Conservation (phyloP, 2,797 vertebrate species). For the Microctenopoma stevenorrisi region DNA sequence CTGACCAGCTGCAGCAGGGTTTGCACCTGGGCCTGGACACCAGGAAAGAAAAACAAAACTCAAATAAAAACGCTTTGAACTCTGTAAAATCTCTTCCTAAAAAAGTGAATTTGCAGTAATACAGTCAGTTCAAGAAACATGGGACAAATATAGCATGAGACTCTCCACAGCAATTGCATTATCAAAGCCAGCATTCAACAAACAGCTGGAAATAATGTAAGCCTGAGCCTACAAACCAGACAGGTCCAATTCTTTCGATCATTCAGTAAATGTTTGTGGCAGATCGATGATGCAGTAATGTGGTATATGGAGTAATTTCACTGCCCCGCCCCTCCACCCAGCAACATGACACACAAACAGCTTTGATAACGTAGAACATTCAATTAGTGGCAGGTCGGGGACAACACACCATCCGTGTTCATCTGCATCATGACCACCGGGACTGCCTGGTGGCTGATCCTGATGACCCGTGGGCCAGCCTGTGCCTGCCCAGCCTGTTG, state of each 20-base stretch:
- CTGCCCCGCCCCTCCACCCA: constrained; percentile 14
- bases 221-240: not conserved
- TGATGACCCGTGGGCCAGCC: constrained; percentile 88
- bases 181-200: constrained; percentile 3
- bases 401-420: constrained; percentile 90
- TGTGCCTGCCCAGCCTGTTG: constrained; percentile 84
- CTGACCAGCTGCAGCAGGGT: constrained; percentile 71
- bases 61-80: constrained; percentile 14
- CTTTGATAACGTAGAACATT: constrained; percentile 38
- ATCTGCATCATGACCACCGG: constrained; percentile 97
- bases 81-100: not conserved
- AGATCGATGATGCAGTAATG: constrained; percentile 11
- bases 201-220: too few species aligned
- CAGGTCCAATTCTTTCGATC: constrained; percentile 3
- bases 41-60: constrained; percentile 31
- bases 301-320: not conserved
- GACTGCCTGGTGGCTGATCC: constrained; percentile 93
- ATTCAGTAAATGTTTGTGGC: not conserved
- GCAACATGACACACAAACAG: constrained; percentile 32
- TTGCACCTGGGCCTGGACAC: constrained; percentile 74
- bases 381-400: constrained; percentile 71
- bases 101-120: too few species aligned
- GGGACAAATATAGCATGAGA: too few species aligned
- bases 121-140: too few species aligned
- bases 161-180: not conserved